Conservation (phyloP, 2,888 invertebrate genomes). For the Molorchus minor region DNA sequence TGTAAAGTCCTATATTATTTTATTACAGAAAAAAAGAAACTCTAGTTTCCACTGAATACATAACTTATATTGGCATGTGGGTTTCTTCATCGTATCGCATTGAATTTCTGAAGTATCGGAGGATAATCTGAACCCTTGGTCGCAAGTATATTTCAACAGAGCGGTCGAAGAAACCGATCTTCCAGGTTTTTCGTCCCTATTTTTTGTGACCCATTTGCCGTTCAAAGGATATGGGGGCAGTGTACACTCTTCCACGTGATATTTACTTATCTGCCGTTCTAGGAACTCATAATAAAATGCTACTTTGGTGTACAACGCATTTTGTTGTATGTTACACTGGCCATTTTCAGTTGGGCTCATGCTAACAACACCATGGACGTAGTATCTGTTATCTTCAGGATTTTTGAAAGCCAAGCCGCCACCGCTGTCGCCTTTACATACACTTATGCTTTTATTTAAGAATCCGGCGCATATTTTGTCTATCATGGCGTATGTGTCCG, state of each 20-base stretch:
- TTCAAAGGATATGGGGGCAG: conserved; percentile 33
- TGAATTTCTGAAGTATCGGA: conserved; percentile 11
- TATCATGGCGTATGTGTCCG: conserved; percentile 27
- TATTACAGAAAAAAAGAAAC: too few relatives aligned
- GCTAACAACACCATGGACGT: conserved; percentile 37
- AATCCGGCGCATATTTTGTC: conserved; percentile 38
- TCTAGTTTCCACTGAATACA: too few relatives aligned
- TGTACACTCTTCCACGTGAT: conserved; percentile 32
- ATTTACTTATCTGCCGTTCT: conserved; percentile 26
- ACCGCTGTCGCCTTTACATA: conserved; percentile 36
- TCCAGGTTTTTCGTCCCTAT: conserved; percentile 25
- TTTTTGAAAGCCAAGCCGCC: conserved; percentile 34
- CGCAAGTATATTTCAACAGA: conserved; percentile 26
- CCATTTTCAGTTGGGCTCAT: conserved; percentile 26
- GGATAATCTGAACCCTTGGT: conserved; percentile 26
- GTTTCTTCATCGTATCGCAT: conserved; percentile 22
- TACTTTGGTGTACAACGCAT: conserved; percentile 35
- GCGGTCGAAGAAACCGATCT: conserved; percentile 22
- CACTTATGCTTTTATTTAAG: conserved; percentile 25
- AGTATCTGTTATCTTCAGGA: conserved; percentile 32
- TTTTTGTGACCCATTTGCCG: conserved; percentile 26
- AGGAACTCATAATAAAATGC: conserved; percentile 34
- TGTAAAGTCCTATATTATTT: too few relatives aligned
- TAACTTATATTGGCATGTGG: conserved; percentile 23
- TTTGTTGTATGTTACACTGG: conserved; percentile 34